Base-by-base conservation (phyloP, 2,113 vertebrate species). In the Periophthalmodon schlosseri region DNA sequence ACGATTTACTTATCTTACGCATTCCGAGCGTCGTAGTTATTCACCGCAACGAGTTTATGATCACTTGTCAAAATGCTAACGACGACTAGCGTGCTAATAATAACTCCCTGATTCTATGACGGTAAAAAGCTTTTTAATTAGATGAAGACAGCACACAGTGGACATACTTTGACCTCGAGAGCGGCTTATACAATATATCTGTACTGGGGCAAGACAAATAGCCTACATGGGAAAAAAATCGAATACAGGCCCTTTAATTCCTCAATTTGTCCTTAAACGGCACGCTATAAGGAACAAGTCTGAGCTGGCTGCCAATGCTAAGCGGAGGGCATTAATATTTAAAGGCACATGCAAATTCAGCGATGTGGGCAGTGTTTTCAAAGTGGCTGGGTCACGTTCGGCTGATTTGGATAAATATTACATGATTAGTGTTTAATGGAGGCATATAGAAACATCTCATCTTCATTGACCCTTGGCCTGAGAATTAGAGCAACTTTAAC, bases 321-420 rank as follows among this genome's bases (percentile, higher is more conserved):
- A 65, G 18, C 33, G n/a, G 63, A 56, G 6, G 11, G 63, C 13
- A 65, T 65, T 5, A 65, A 65, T 65, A 65, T 65, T 65, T 65
- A 65, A 65, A 44, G 33, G 8, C 16, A 65, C 63, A 65, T 65
- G 34, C 34, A 39, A 39, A 65, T 65, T 44, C 33, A 11, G 33
- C 16, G 18, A 39, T 12, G 63, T 20, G 63, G 63, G 63, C 33
- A 65, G 10, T 39, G 63, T 39, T 39, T n/a, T 36, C 34, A 65
- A 65, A 65, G 63, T 39, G 63, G 18, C 63, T 10, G 63, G 63
- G 63, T 65, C 63, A 65, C 63, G 11, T 39, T 65, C 63, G 2
- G 14, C 63, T 65, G 63, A 65, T 65, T n/a, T 65, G 15, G 15
- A 65, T 65, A 65, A 65, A 65, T 65, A 65, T 65, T 44, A 39